Evolutionary conservation across 2,888 invertebrate species (phyloP), one percentile per base, ranked within the genome.

Genomic region (Celastrina argiolus): DNA sequence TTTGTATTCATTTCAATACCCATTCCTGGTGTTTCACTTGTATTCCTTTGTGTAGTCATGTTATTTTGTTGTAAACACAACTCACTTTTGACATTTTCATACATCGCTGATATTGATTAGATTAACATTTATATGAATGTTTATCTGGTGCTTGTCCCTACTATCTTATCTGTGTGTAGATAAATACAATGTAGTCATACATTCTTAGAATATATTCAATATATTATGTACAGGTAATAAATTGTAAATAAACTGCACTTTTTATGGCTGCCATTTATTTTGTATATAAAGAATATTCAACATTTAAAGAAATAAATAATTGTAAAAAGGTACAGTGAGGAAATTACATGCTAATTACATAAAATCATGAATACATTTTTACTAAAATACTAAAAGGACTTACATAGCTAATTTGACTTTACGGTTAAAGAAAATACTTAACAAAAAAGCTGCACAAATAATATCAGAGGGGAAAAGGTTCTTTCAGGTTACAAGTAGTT

Each of bases 1-100:
- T 72, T 71, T 66, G 71, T 73, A 63, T 78, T 81, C 69, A 75
- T 73, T 18, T 73, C 75, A 56, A 74, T 68, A 71, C 70, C 59
- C n/a, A 76, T 63, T 63, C 78, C 78, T 64, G 73, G 73, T 65
- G 74, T 74, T 16, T 68, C 73, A 56, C 65, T 67, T 59, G 36
- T 64, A 66, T 63, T 69, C 45, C 22, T 58, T 5, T 41, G 63
- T 69, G 56, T 63, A n/a, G 28, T 66, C 69, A 73, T 68, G 28
- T 41, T 67, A 59, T 26, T 69, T 14, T 31, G 39, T 51, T 34
- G 34, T 36, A 31, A 65, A 58, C 58, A 42, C 65, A 36, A 65
- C 31, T 45, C 16, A 66, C 51, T 67, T 63, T 56, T 31, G 59
- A 41, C 18, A 65, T 34, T 61, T 18, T 36, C 39, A 61, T 6